phyloP scores from a whole-genome alignment of 1,140 invertebrate genomes.

The Philotrypesis tridentata region DNA sequence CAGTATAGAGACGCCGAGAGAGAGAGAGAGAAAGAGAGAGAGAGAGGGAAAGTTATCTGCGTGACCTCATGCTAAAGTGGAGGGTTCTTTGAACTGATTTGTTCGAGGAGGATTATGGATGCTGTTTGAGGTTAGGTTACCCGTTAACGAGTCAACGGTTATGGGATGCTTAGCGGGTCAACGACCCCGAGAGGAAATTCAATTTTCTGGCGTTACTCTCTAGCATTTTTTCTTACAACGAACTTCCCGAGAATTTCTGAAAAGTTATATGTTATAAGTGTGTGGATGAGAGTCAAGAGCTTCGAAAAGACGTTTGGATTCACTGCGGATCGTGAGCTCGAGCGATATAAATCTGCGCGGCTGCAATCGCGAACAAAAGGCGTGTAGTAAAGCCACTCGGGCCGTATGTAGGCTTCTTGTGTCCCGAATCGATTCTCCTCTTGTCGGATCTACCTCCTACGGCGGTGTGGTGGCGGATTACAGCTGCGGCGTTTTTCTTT shows the following conservation, averaged over 20 bases:
- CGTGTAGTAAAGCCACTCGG: not conserved
- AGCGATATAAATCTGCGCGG: not conserved
- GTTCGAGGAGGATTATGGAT: not conserved
- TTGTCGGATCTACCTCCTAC: not conserved
- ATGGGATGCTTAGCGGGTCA: not conserved
- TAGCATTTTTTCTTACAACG: no score
- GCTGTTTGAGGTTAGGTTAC: not conserved
- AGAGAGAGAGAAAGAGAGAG: not conserved
- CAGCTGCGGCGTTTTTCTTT: not conserved
- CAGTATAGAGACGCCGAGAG: not conserved
- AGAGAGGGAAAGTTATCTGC: not conserved
- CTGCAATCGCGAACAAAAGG: not conserved
- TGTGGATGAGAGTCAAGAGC: no score
- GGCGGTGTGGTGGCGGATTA: not conserved
- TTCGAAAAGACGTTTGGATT: no score
- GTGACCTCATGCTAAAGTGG: not conserved
- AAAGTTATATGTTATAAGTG: no score
- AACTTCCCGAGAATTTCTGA: no score
- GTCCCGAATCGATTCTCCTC: not conserved
- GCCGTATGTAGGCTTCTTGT: not conserved
- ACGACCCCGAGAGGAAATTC: no score
- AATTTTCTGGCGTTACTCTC: no score
- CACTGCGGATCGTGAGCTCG: not conserved
- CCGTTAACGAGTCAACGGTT: not conserved
- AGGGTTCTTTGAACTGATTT: not conserved